These are phyloP conservation scores for Lanius ludovicianus DNA, from an alignment of 2,113 vertebrate genomes.

Conservation along the genomic window DNA sequence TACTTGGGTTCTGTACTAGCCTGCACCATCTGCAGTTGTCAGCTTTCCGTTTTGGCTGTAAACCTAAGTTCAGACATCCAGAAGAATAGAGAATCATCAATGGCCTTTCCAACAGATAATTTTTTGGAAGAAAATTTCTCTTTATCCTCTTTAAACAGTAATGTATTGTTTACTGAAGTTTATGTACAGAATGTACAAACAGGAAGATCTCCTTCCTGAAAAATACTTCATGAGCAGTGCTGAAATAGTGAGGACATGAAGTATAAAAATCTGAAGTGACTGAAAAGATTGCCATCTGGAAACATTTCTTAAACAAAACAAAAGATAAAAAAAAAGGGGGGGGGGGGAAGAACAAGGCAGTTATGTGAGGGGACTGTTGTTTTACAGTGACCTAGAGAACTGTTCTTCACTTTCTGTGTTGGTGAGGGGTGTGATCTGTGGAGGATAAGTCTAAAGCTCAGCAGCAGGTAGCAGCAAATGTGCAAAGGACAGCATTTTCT, in stretches of 20 bases:
- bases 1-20: slow-evolving; percentile 14
- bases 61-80: slow-evolving; percentile 28
- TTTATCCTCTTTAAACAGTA: slow-evolving; percentile 47
- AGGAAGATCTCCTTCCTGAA: slow-evolving; percentile 78
- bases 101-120: slow-evolving; percentile 46
- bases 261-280: slow-evolving; percentile 53
- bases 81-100: slow-evolving; percentile 34
- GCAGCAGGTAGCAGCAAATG: neutral
- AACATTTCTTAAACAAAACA: neutral
- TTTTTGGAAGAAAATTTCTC: slow-evolving; percentile 41
- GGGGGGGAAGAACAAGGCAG: neutral
- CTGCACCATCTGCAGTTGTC: slow-evolving; percentile 35
- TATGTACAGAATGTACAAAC: slow-evolving; percentile 75
- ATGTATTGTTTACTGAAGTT: slow-evolving; percentile 74
- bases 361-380: slow-evolving; percentile 30
- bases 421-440: neutral
- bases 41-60: slow-evolving; percentile 52
- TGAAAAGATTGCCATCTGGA: slow-evolving; percentile 36
- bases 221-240: slow-evolving; percentile 66
- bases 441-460: neutral
- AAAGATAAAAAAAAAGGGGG: neutral
- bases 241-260: slow-evolving; percentile 57
- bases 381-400: slow-evolving; percentile 1
- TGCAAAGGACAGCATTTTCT: neutral
- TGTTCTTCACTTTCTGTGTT: neutral